Conservation (phyloP, 2,888 invertebrate genomes). For the Lycaena phlaeas region DNA sequence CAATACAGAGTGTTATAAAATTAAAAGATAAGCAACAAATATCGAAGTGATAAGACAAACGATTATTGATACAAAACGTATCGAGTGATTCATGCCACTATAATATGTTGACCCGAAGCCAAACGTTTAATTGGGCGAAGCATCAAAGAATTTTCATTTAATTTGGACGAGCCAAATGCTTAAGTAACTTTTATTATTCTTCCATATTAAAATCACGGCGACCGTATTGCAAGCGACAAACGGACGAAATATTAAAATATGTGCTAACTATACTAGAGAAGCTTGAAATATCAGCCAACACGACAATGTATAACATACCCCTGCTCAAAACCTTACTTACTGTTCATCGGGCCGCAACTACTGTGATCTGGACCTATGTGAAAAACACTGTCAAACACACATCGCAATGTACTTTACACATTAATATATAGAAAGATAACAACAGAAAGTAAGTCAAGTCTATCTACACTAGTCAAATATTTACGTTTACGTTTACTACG, state of each 20-base stretch:
- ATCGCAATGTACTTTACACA: constrained; percentile 48
- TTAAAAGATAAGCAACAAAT: constrained; percentile 10
- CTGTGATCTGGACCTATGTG: constrained; percentile 73
- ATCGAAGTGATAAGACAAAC: constrained; percentile 18
- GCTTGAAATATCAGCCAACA: constrained; percentile 57
- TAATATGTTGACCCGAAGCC: constrained; percentile 37
- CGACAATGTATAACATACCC: constrained; percentile 54
- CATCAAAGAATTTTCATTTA: constrained; percentile 35
- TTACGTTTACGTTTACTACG: constrained; percentile 33
- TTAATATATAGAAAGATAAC: constrained; percentile 5
- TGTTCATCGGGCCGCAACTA: constrained; percentile 69
- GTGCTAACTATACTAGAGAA: constrained; percentile 46
- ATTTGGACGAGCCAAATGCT: constrained; percentile 24
- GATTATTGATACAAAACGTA: constrained; percentile 21
- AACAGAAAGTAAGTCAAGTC: constrained; percentile 7
- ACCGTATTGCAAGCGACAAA: constrained; percentile 42
- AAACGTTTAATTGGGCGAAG: constrained; percentile 43
- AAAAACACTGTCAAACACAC: constrained; percentile 70
- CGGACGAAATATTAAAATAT: constrained; percentile 26
- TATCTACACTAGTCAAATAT: constrained; percentile 40
- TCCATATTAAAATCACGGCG: constrained; percentile 25
- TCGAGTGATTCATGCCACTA: constrained; percentile 36
- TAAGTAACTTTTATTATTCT: constrained; percentile 24
- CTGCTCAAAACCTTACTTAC: constrained; percentile 65
- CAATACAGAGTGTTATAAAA: constrained; percentile 7